These are phyloP conservation scores for Myiotriccus ornatus DNA, from an alignment of 2,797 vertebrate species.

Conservation along the genomic window DNA sequence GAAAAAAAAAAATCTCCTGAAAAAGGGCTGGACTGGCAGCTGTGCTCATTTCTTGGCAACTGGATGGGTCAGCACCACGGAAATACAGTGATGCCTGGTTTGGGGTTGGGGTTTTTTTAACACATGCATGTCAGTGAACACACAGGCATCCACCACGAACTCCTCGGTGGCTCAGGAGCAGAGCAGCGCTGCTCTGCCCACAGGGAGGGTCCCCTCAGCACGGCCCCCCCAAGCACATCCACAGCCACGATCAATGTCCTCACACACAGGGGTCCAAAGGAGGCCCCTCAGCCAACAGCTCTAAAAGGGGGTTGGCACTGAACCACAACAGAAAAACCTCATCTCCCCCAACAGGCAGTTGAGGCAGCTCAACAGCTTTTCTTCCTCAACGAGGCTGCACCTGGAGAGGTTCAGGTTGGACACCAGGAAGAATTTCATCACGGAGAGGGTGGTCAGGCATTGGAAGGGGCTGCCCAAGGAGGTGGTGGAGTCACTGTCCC, in stretches of 20 bases:
- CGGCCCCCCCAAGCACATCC: accelerated
- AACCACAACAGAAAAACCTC: background rate
- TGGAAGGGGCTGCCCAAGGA: background rate
- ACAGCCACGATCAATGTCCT: accelerated
- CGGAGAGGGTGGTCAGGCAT: background rate
- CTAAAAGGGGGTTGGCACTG: accelerated
- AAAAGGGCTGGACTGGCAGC: background rate
- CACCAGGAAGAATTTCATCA: background rate
- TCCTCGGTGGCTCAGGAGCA: background rate
- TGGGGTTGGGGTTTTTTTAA: background rate
- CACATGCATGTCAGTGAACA: accelerated
- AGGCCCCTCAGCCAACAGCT: background rate
- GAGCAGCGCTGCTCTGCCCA: accelerated
- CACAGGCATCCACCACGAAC: accelerated
- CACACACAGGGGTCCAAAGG: background rate
- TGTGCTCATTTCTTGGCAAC: background rate
- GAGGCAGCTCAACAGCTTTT: background rate
- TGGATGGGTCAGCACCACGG: background rate
- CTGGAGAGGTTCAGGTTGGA: background rate
- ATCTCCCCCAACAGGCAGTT: background rate
- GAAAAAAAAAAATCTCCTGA: background rate
- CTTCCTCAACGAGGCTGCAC: background rate
- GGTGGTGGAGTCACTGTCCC: background rate
- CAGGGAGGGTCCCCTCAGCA: background rate
- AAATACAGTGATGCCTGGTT: background rate